Evolutionary conservation across 1,140 invertebrate species (phyloP).

Genomic region (Drosophila kikkawai): DNA sequence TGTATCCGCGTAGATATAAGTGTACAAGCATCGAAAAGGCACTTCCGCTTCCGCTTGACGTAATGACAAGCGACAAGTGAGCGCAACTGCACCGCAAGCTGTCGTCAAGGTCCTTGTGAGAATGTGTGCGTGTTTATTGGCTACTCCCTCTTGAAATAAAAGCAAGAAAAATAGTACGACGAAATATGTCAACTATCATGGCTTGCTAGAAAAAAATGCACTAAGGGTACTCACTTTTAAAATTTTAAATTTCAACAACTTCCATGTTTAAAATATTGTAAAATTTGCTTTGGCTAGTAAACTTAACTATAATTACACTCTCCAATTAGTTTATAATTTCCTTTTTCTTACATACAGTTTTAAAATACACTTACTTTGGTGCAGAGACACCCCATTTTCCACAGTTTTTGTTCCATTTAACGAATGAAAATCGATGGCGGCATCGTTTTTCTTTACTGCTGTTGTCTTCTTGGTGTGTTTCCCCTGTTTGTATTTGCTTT

Average conservation of each 20-base stretch:
- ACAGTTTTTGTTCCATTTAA: constrained; percentile 4
- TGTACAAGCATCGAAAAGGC: neutral
- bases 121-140: constrained; percentile 12
- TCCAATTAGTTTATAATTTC: neutral
- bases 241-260: neutral
- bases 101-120: constrained; percentile 1
- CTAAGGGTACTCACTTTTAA: neutral
- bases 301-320: neutral
- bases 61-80: constrained; percentile 3
- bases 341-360: neutral
- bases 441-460: constrained; percentile 26
- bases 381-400: neutral
- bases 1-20: neutral
- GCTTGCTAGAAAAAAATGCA: neutral
- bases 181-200: constrained; percentile 5
- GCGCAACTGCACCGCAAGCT: constrained; percentile 4
- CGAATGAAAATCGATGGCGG: constrained; percentile 71
- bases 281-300: neutral
- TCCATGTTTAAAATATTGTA: neutral
- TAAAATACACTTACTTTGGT: neutral
- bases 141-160: neutral
- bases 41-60: neutral
- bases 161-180: neutral
- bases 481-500: constrained; percentile 49
- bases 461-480: constrained; percentile 47